A percentile compares a stretch with the other conserved stretches of the same genome.
These are phyloP conservation scores for Equus quagga DNA, from an alignment of 2,113 vertebrate species.

Conservation along the genomic window DNA sequence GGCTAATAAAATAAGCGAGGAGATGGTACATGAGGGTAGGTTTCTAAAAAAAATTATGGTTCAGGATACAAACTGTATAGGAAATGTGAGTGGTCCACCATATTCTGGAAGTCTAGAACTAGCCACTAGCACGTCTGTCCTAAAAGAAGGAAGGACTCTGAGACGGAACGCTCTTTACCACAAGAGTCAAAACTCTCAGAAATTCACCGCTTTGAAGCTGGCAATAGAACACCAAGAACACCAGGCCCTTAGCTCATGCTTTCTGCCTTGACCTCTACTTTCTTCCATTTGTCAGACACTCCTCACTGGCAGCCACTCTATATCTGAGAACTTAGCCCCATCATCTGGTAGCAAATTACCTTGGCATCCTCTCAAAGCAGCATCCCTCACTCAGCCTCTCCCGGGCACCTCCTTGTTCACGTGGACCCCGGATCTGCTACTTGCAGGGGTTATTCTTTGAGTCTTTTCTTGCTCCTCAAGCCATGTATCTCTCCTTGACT, in stretches of 20 bases:
- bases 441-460: neutral
- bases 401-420: neutral
- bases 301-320: neutral
- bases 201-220: neutral
- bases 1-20: constrained; percentile 40
- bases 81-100: neutral
- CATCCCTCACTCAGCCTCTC: neutral
- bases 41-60: constrained; percentile 32
- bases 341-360: constrained; percentile 64
- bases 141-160: neutral
- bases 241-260: neutral
- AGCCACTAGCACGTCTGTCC: neutral
- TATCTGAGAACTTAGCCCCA: constrained; percentile 60
- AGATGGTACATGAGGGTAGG: neutral
- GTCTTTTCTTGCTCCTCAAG: neutral
- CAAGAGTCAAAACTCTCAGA: neutral
- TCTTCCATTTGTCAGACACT: neutral
- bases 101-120: neutral
- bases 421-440: neutral
- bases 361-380: constrained; percentile 2
- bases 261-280: neutral
- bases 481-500: neutral
- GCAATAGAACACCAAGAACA: neutral
- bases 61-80: neutral
- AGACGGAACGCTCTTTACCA: neutral